Percentiles rank a stretch among this genome's conserved stretches.
phyloP scores from a whole-genome alignment of 2,113 vertebrate species.

The Cryptomyrus ogoouensis region DNA sequence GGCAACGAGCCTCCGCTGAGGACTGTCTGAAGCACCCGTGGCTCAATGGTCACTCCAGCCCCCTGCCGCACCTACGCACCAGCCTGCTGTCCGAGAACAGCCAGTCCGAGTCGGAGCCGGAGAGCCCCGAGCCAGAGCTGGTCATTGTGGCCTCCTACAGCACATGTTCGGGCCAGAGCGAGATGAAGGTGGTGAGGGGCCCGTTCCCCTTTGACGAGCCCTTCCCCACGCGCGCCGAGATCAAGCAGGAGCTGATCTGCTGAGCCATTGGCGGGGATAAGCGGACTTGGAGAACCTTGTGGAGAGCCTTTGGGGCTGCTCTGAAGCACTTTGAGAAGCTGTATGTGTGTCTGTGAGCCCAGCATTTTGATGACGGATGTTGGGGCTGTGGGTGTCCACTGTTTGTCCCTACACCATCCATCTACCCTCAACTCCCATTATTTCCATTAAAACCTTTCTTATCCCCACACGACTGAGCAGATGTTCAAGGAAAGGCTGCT shows the following conservation, averaged over 20 bases:
- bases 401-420: background rate
- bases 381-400: background rate
- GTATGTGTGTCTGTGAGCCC: background rate
- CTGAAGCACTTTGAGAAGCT: conserved; percentile 14
- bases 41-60: conserved; percentile 45
- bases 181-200: conserved; percentile 42
- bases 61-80: conserved; percentile 33
- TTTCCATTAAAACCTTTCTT: background rate
- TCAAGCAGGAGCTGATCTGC: conserved; percentile 68
- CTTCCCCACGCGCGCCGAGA: conserved; percentile 53
- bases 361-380: background rate
- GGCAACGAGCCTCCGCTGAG: conserved; percentile 65
- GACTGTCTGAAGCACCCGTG: conserved; percentile 67
- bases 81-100: conserved; percentile 47
- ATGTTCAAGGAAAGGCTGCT: background rate
- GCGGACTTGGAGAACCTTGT: background rate
- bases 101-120: conserved; percentile 55
- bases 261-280: conserved; percentile 35
- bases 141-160: conserved; percentile 54
- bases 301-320: background rate
- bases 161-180: conserved; percentile 52
- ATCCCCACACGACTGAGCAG: background rate
- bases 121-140: conserved; percentile 61
- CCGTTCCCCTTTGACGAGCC: conserved; percentile 62
- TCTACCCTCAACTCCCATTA: background rate